Base-by-base conservation (phyloP, 53 echinoderm and acorn worm genomes). In the Echinometra lucunter region DNA sequence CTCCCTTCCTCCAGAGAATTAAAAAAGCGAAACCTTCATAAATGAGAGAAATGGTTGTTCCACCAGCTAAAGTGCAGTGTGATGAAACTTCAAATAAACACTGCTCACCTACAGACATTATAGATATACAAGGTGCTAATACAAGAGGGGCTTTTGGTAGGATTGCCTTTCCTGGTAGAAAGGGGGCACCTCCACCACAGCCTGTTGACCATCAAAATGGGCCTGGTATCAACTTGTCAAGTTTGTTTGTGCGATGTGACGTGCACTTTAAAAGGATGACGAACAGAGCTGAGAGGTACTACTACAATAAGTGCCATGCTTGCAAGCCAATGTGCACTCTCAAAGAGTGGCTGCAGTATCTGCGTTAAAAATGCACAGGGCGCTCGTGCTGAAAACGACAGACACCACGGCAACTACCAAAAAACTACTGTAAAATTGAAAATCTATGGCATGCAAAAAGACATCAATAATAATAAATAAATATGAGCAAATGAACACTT, bases 211-310 rank as follows among this genome's bases (percentile, higher is more conserved):
- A 58, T 91, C 91, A 66, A 91, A 66, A 81, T 81, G 49, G 47
- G 92, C 44, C 92, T 44, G 92, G 92, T 92, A 92, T 92, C 74
- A 92, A 92, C 45, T 92, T 92, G 92, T 92, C 92, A 72, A 44
- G 70, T 92, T 69, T 92, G 92, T 92, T 92, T 92, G 92, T 92
- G 92, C 53, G 47, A 92, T 69, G 69, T 72, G 92, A 92, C 44
- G 45, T 72, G 92, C 92, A 92, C 92, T 92, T 72, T 70, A 30
- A 13, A 81, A 81, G 81, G 81, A 81, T 42, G 81, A 81, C 9
- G 81, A 81, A 81, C 81, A 81, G 44, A 44, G 81, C 81, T 81
- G 81, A 44, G 81, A 81, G 44, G 81, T 23, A 42, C 75, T 37
- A n/a, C n/a, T n/a, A n/a, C 53, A 19, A 44, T 44, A 81, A 81